A percentile compares a stretch with the other conserved stretches of the same genome.
Evolutionary conservation across 2,888 invertebrate genomes (phyloP).

Genomic region (Apantesis nais): DNA sequence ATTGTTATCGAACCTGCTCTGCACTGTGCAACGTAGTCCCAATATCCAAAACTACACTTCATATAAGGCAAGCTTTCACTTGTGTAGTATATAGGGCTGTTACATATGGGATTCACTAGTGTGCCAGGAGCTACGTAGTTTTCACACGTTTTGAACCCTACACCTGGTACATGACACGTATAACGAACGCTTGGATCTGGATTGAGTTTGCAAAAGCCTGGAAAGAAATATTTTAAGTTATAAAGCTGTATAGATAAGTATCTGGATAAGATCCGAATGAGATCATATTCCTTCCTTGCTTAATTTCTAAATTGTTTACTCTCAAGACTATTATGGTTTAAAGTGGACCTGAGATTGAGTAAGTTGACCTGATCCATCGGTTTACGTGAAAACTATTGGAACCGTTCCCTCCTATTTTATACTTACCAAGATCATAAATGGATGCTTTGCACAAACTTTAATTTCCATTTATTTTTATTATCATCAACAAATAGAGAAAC

Average conservation of each 20-base stretch:
- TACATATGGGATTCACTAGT: slow-evolving; percentile 15
- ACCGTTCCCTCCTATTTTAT: too few species aligned
- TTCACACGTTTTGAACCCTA: slow-evolving; percentile 12
- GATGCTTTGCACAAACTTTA: too few species aligned
- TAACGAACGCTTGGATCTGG: slow-evolving; percentile 14
- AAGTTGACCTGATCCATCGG: too few species aligned
- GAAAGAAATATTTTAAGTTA: background rate
- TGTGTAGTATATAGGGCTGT: slow-evolving; percentile 13
- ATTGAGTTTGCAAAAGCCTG: slow-evolving; percentile 18
- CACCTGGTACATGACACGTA: slow-evolving; percentile 13
- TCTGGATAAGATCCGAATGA: background rate
- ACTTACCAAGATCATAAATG: too few species aligned
- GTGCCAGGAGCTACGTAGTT: slow-evolving; percentile 14
- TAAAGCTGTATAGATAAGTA: background rate
- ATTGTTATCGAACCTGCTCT: slow-evolving; percentile 9
- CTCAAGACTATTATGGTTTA: too few species aligned
- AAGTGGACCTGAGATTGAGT: too few species aligned
- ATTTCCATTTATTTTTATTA: too few species aligned
- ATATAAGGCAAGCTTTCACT: slow-evolving; percentile 5
- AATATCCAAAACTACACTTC: slow-evolving; percentile 14
- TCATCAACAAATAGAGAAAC: slow-evolving; percentile 3
- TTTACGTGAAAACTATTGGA: too few species aligned
- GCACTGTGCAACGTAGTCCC: slow-evolving; percentile 17
- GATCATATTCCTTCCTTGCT: too few species aligned
- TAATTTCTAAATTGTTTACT: too few species aligned